Evolutionary conservation across 2,797 vertebrate genomes (phyloP).

Genomic region (Dermochelys coriacea): DNA sequence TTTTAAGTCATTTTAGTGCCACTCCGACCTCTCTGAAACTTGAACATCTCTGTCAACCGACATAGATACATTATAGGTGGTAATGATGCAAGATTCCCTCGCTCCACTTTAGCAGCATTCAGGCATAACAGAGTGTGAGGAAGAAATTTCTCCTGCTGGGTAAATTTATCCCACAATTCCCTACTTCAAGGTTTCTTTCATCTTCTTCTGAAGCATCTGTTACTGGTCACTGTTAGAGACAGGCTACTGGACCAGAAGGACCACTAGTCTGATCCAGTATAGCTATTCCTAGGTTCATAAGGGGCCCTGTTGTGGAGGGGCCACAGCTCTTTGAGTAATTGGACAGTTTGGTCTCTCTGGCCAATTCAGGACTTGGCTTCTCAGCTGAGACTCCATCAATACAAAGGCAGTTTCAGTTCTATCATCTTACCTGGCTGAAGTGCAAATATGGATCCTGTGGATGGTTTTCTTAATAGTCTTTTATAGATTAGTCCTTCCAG

Average conservation of each 20-base stretch:
- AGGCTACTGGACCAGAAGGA: not conserved
- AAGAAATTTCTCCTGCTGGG: not conserved
- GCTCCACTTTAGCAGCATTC: not conserved
- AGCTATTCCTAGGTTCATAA: not conserved
- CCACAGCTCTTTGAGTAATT: not conserved
- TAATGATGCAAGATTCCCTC: not conserved
- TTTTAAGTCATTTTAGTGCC: not conserved
- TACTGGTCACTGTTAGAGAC: not conserved
- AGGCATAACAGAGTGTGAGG: not conserved
- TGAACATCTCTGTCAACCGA: not conserved
- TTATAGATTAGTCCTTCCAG: not conserved
- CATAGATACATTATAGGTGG: not conserved
- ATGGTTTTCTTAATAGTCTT: not conserved
- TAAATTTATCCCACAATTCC: no score
- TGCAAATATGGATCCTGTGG: not conserved
- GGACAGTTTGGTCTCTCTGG: not conserved
- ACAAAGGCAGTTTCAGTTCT: not conserved
- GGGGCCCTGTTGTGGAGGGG: not conserved
- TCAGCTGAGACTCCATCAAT: not conserved
- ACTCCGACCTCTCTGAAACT: not conserved
- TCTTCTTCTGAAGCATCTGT: not conserved
- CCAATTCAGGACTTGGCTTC: accelerated
- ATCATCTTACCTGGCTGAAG: not conserved
- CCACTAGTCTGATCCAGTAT: not conserved
- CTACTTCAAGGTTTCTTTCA: not conserved